Percentiles rank a stretch among this genome's conserved stretches.
phyloP scores from a whole-genome alignment of 2,113 vertebrate species.

The Ellobius talpinus region DNA sequence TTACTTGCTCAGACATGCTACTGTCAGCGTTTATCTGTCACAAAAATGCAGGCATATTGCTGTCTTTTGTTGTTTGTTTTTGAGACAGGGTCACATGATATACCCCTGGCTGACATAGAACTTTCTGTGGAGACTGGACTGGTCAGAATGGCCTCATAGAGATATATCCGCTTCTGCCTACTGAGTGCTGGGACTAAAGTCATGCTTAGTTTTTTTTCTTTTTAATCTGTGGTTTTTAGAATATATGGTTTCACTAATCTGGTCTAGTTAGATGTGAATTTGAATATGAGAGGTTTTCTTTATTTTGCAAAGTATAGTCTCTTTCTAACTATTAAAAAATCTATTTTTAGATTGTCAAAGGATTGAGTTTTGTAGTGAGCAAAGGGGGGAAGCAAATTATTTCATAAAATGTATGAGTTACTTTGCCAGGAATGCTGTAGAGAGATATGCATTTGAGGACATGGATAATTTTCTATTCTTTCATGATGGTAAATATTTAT shows the following conservation, averaged over 20 bases:
- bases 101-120: not conserved
- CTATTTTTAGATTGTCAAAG: not conserved
- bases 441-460: not conserved
- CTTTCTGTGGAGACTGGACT: not conserved
- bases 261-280: conserved; percentile 29
- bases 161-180: not conserved
- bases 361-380: not conserved
- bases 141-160: not conserved
- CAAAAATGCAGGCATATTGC: not conserved
- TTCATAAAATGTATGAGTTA: not conserved
- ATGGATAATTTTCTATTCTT: not conserved
- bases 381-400: not conserved
- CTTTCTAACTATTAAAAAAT: not conserved
- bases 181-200: not conserved
- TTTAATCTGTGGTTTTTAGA: not conserved
- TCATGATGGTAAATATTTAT: not conserved
- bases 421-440: not conserved
- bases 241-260: not conserved
- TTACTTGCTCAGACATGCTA: not conserved
- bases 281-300: conserved; percentile 1
- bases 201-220: not conserved
- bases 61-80: not conserved
- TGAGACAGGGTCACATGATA: not conserved
- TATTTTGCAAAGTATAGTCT: not conserved
- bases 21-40: not conserved